Base-by-base conservation (phyloP, 2,113 vertebrate genomes). In the Abramis brama region DNA sequence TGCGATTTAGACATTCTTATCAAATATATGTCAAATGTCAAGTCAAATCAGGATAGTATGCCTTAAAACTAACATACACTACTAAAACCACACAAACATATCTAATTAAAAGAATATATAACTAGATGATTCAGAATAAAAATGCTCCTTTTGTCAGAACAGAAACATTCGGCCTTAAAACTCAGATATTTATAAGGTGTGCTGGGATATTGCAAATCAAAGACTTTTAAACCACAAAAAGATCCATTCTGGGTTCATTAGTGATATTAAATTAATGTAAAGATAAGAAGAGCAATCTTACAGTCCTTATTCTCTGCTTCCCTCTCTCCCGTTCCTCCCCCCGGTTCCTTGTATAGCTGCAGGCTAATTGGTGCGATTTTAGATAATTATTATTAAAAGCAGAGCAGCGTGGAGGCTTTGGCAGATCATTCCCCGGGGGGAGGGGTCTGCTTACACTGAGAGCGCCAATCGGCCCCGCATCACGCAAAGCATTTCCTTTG, bases 301-400 rank as follows among this genome's bases (percentile, higher is more conserved):
- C 89, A 87, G 89, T 92, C 88, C 89, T 93, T 90, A 30, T 79
- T 33, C 71, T 85, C 60, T 21, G 25, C 15, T 45, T 25, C n/a
- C n/a, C 21, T 30, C 21, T 59, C 57, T 71, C 66, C 86, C 82
- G 70, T 77, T 64, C 5, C 23, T 25, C 21, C 86, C 89, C 87
- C 86, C 82, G 1, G 75, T 55, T 92, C 84, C 92, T 89, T 87
- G 90, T 75, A 87, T 93, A 92, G 93, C 93, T 93, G 85, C 82
- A 73, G 92, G 92, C 92, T 94, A 94, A 94, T 94, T 94, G 92
- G 91, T 90, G 91, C 88, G 85, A 94, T 95, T 94, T 93, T 88
- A 94, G 91, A 94, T 91, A 90, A 94, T 94, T 93, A 92, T 94
- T 95, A 94, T 94, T 94, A 94, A 94, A 94, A 94, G 92, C 93